These are phyloP conservation scores for Sceliomorpha sp. DNA, from an alignment of 2,888 invertebrate genomes.

Conservation along the genomic window DNA sequence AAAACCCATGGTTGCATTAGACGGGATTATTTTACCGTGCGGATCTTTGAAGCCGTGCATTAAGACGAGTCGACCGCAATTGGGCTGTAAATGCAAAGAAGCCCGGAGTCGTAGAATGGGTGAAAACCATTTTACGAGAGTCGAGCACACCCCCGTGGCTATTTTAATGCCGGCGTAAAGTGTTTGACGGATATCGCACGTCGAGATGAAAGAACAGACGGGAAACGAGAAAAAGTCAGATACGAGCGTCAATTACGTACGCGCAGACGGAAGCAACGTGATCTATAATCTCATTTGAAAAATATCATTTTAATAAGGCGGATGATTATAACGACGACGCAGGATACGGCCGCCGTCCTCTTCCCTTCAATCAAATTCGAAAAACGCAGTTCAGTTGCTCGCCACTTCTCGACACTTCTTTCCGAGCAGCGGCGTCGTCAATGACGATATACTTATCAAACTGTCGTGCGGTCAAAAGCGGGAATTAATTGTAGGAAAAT, in stretches of 20 bases:
- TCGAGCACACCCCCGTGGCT: slow-evolving; percentile 33
- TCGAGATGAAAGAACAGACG: slow-evolving; percentile 31
- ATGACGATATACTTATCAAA: too few relatives aligned
- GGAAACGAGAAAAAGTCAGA: slow-evolving; percentile 31
- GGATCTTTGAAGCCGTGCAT: slow-evolving; percentile 26
- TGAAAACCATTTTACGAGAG: slow-evolving; percentile 43
- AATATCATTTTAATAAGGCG: slow-evolving; percentile 20
- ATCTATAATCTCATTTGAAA: slow-evolving; percentile 32
- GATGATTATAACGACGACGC: slow-evolving; percentile 15
- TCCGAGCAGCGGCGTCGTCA: too few relatives aligned
- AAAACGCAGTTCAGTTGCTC: too few relatives aligned
- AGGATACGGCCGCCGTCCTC: neutral
- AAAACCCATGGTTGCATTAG: too few relatives aligned
- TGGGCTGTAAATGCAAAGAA: slow-evolving; percentile 38
- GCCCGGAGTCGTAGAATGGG: slow-evolving; percentile 32
- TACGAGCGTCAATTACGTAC: slow-evolving; percentile 37
- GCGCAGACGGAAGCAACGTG: slow-evolving; percentile 21
- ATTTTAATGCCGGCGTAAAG: slow-evolving; percentile 46
- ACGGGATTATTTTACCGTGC: too few relatives aligned
- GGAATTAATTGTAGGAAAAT: too few relatives aligned
- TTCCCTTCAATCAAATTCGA: neutral
- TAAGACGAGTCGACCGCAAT: slow-evolving; percentile 40
- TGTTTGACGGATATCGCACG: slow-evolving; percentile 41
- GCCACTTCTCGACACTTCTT: too few relatives aligned
- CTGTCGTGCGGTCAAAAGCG: too few relatives aligned